phyloP scores from a whole-genome alignment of 1,140 invertebrate genomes.

The Drosophila azteca region DNA sequence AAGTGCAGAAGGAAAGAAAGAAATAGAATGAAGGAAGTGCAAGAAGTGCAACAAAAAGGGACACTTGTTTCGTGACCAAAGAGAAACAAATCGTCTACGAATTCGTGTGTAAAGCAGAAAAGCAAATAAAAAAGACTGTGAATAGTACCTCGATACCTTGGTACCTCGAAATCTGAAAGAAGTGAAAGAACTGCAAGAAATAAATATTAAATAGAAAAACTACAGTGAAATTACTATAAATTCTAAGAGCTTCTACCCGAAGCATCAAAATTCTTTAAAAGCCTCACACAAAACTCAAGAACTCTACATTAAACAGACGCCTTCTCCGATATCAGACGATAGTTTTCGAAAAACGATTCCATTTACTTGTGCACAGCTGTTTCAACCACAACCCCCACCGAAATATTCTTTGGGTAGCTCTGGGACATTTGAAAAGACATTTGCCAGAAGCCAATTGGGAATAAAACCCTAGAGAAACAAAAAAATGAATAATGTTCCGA shows the following conservation, averaged over 20 bases:
- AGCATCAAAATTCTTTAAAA: not conserved
- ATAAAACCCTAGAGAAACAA: conserved; percentile 10
- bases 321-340: not conserved
- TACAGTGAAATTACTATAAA: not conserved
- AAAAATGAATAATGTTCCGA: conserved; percentile 14
- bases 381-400: not conserved
- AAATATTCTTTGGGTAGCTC: not conserved
- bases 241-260: too few relatives aligned
- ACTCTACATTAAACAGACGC: not conserved
- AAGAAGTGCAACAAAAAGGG: conserved; percentile 46
- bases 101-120: not conserved
- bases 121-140: too few relatives aligned
- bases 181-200: too few relatives aligned
- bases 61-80: conserved; percentile 27
- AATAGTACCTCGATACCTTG: too few relatives aligned
- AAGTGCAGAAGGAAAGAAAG: not conserved
- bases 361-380: not conserved
- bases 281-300: not conserved
- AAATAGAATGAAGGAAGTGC: conserved; percentile 20
- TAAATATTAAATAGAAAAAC: too few relatives aligned
- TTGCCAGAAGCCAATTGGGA: conserved; percentile 40
- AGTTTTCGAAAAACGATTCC: not conserved
- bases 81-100: not conserved
- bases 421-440: conserved; percentile 18
- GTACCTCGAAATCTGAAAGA: too few relatives aligned